Evolutionary conservation across 1,140 invertebrate species (phyloP).

Genomic region (Anthonomus grandis): DNA sequence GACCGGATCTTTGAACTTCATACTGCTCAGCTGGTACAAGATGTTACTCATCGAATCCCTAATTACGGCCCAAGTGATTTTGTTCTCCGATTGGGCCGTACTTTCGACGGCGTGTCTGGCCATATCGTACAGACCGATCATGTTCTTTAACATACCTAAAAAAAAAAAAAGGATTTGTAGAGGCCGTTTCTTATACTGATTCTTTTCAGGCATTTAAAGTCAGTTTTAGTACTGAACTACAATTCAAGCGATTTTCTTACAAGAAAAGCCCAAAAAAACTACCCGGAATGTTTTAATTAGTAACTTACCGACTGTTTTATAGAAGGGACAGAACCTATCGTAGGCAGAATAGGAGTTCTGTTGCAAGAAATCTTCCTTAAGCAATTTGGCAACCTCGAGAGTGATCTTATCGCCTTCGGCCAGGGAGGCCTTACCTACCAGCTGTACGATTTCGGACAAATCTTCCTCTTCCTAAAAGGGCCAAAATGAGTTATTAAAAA

Average conservation of each 20-base stretch:
- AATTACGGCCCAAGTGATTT: slow-evolving; percentile 98
- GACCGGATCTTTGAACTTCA: slow-evolving; percentile 99
- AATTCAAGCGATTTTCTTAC: too few relatives aligned
- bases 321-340: slow-evolving; percentile 95
- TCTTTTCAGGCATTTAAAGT: too few relatives aligned
- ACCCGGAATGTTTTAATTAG: too few relatives aligned
- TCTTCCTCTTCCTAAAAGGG: slow-evolving; percentile 92
- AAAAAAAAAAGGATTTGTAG: too few relatives aligned
- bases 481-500: neutral
- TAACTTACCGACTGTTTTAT: slow-evolving; percentile 89
- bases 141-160: slow-evolving; percentile 87
- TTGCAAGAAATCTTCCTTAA: slow-evolving; percentile 99
- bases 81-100: slow-evolving; percentile 98
- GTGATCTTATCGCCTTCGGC: slow-evolving; percentile 99
- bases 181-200: too few relatives aligned
- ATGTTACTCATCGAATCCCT: slow-evolving; percentile 94
- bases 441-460: slow-evolving; percentile 98
- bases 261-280: too few relatives aligned
- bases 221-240: too few relatives aligned
- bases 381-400: slow-evolving; percentile 94
- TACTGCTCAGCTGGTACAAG: slow-evolving; percentile 95
- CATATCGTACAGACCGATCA: slow-evolving; percentile 98
- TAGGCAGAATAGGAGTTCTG: slow-evolving; percentile 77
- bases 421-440: slow-evolving; percentile 98
- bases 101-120: slow-evolving; percentile 95